These are phyloP conservation scores for Phoronis australis DNA, from an alignment of 2,888 invertebrate species.

Conservation along the genomic window DNA sequence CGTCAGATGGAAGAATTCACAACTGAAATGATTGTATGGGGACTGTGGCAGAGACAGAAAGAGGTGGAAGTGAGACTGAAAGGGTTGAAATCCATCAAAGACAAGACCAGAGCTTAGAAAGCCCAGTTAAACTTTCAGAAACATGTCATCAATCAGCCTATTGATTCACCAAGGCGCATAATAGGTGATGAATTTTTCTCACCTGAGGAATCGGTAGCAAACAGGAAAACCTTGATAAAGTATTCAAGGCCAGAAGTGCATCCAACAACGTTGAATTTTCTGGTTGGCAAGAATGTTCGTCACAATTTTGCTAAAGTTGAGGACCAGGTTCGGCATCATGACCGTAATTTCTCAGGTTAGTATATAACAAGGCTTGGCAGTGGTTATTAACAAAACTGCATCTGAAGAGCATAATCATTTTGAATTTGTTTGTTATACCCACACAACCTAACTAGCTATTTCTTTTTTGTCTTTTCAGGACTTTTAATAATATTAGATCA, in stretches of 20 bases:
- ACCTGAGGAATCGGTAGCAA: not conserved
- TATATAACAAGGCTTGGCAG: no score
- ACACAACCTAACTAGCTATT: no score
- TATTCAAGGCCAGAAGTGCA: not conserved
- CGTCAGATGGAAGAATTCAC: slow-evolving; percentile 6
- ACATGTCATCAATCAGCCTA: not conserved
- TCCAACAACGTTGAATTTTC: not conserved
- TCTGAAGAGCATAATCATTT: no score
- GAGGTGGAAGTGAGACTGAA: slow-evolving; percentile 1
- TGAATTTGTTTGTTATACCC: no score
- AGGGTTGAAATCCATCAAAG: not conserved
- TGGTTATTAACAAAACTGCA: no score
- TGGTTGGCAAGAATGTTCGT: not conserved
- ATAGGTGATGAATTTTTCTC: not conserved
- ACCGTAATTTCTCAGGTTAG: slow-evolving; percentile 8
- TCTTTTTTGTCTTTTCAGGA: no score
- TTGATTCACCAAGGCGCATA: not conserved
- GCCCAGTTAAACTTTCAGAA: slow-evolving; percentile 1
- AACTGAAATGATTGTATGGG: slow-evolving; percentile 7
- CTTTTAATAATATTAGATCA: no score
- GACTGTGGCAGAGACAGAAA: slow-evolving; percentile 10
- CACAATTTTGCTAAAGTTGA: not conserved
- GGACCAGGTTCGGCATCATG: not conserved
- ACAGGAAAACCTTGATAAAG: not conserved
- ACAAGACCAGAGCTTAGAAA: not conserved